Base-by-base conservation (phyloP, 1,140 invertebrate genomes). In the Mamestra configurata region DNA sequence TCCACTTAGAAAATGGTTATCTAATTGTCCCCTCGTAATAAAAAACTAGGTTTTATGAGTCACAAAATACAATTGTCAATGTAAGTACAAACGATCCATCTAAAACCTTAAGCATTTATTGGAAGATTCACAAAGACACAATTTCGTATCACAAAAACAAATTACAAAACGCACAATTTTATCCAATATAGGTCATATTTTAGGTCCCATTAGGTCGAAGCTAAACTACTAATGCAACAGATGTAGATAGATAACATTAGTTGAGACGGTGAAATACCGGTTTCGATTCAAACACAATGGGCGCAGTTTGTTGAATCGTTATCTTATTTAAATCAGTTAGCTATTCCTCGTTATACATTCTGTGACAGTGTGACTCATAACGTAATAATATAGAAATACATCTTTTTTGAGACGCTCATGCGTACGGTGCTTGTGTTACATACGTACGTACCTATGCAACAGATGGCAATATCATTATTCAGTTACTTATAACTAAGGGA, bases 151-250 rank as follows among this genome's bases (percentile, higher is more conserved):
- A 4, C 3, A 13, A n/a, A 46, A 6, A 6, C 2, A 13, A 5
- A 46, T 13, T 8, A 46, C 43, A 13, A 46, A 46, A 46, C 43
- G 43, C 15, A 46, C 43, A 46, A 46, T 46, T 46, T 46, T 46
- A 13, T 46, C 51, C 15, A 22, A 6, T 20, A 53, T 53, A 18
- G 51, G 51, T 20, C 51, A 53, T 22, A 53, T 53, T 53, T 53
- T 53, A 6, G 51, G 18, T 10, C 51, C 51, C 8, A 6, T 53
- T 1, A n/a, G 51, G 2, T 53, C 18, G 51, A 53, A 53, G 51
- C 51, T 20, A 53, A 53, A 53, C 18, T 53, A 53, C 8, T 53
- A 18, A 53, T 53, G 51, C 51, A 53, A 53, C 51, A 53, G 6
- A 53, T 53, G 51, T 53, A n/a, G 51, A 18, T 53, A 22, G 3